phyloP scores from a whole-genome alignment of 1,140 invertebrate genomes.

The Gryllus bimaculatus region DNA sequence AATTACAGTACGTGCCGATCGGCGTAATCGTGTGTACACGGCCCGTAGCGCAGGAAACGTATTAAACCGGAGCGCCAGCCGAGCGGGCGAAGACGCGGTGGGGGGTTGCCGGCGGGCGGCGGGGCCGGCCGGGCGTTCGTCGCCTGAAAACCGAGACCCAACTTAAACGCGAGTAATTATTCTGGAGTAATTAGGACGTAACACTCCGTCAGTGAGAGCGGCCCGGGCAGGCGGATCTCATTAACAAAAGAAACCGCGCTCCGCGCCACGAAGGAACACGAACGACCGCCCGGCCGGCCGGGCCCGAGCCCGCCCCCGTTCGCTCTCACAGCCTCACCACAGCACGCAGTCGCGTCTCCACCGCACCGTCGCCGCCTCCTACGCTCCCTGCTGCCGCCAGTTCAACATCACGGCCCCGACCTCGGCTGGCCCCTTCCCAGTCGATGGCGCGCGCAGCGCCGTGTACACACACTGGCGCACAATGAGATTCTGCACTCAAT shows the following conservation, averaged over 20 bases:
- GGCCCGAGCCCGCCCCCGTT: conserved; percentile 27
- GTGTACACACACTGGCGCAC: too few relatives aligned
- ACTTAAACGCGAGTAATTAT: conserved; percentile 20
- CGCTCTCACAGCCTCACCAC: neutral
- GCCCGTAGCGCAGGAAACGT: neutral
- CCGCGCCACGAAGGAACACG: neutral
- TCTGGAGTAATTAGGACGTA: conserved; percentile 19
- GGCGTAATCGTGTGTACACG: neutral
- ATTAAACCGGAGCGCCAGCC: neutral
- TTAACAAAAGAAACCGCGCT: conserved; percentile 22
- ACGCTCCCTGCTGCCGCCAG: neutral
- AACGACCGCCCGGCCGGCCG: too few relatives aligned
- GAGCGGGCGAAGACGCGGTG: too few relatives aligned
- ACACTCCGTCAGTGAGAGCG: conserved; percentile 19
- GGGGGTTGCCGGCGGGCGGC: too few relatives aligned
- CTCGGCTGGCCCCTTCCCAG: too few relatives aligned
- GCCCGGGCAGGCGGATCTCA: conserved; percentile 18
- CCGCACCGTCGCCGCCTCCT: too few relatives aligned
- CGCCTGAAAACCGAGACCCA: conserved; percentile 7
- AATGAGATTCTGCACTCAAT: too few relatives aligned
- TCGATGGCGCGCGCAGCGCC: too few relatives aligned
- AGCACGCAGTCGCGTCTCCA: neutral
- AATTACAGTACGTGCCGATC: neutral
- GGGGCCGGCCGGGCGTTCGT: neutral
- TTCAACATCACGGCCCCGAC: neutral